Evolutionary conservation across 2,113 vertebrate species (phyloP), one percentile per base, ranked within the genome.

Genomic region (Pomatostomus ruficeps): DNA sequence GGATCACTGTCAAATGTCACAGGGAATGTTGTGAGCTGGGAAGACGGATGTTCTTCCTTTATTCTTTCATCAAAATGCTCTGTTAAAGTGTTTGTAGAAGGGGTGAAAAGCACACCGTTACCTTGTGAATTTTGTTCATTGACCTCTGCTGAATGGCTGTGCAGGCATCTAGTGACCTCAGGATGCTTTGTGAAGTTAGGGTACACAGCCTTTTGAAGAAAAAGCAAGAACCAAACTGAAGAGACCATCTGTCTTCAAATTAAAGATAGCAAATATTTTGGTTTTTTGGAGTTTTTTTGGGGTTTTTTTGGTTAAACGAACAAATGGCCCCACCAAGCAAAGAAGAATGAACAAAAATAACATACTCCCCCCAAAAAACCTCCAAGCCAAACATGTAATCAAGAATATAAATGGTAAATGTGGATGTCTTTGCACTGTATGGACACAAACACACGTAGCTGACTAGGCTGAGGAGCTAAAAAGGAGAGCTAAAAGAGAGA

Each of bases 291-390:
- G 7, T 10, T 35, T 58, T 24, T n/a, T 43, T 22, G 65, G 42
- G 42, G 42, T 43, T 31, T 67, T 73, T 22, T 80, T 26, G 2
- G 4, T 52, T 70, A 72, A 80, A 38, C 4, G 55, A 55, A 46
- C 2, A 75, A 88, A 49, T 0, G 9, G 2, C 14, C 5, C 36
- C 28, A 18, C 25, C 13, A 54, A 21, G 12, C 3, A 71, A 89
- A 59, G 19, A 46, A 63, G 80, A 82, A 62, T 3, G 1, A 73
- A 59, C 9, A 70, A 63, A 80, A 72, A 26, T 31, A 67, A 21
- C 7, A 40, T 19, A 19, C 9, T 14, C 4, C 5, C 1, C 6
- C 8, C 4, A 1, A 12, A 49, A 51, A 55, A 19, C 0, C 0
- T 2, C 14, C 28, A 19, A 76, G 52, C 40, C 8, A 48, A 61